phyloP scores from a whole-genome alignment of 1,140 invertebrate species.

The Pseudomyrmex pallidus region DNA sequence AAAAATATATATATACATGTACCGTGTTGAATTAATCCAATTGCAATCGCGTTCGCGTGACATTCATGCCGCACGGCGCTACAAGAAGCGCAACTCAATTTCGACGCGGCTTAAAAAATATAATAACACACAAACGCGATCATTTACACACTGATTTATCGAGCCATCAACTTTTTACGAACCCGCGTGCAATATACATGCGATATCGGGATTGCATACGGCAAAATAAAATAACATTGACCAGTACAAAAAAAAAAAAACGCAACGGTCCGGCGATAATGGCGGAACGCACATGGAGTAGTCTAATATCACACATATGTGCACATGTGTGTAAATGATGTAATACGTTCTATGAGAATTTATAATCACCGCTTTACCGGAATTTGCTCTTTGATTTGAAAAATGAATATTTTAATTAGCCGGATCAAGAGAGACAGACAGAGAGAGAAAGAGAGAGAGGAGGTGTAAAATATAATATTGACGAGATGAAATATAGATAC shows the following conservation, averaged over 20 bases:
- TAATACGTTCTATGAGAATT: background rate
- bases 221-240: background rate
- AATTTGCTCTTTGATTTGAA: too few relatives aligned
- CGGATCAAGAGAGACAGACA: too few relatives aligned
- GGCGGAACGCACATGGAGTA: too few relatives aligned
- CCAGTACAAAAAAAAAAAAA: background rate
- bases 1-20: background rate
- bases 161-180: constrained; percentile 48
- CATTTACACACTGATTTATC: constrained; percentile 30
- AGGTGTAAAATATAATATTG: background rate
- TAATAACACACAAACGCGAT: constrained; percentile 33
- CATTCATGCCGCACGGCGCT: background rate
- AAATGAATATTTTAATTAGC: too few relatives aligned
- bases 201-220: constrained; percentile 20
- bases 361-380: too few relatives aligned
- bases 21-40: constrained; percentile 46
- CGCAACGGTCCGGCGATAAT: background rate
- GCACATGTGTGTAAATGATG: background rate
- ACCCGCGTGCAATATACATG: constrained; percentile 6
- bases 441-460: too few relatives aligned
- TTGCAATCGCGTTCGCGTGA: constrained; percentile 40
- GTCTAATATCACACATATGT: too few relatives aligned
- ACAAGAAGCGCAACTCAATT: constrained; percentile 36
- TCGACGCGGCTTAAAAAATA: constrained; percentile 47
- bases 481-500: background rate